Evolutionary conservation across 1,140 invertebrate species (phyloP), one percentile per base, ranked within the genome.

Genomic region (Agraylea sexmaculata): DNA sequence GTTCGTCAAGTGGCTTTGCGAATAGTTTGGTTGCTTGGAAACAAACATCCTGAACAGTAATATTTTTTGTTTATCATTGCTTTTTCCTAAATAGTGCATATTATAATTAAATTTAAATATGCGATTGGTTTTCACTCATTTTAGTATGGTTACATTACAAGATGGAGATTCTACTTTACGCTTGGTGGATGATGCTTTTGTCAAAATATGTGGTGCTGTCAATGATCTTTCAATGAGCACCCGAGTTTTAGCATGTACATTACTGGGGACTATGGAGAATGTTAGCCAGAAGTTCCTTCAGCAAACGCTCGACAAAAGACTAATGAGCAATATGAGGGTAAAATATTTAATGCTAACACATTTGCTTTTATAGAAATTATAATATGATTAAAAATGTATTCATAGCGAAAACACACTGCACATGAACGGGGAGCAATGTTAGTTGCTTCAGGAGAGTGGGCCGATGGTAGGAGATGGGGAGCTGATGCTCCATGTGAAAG

Each of bases 301-400:
- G 52, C 95, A 97, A 67, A 98, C 95, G 0, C 60, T 99, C 2
- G 94, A 99, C 56, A 99, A 99, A 63, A 96, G 97, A 56, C 69
- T 98, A n/a, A 98, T 98, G 84, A 94, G 80, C 45, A 92, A 90
- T 64, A 87, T 88, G 81, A 87, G 81, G 79, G 60, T 66, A 65
- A 44, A 65, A 46, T 40, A 40, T 17, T 11, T 15, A 33, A 23
- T 15, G 15, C 12, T 38, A 5, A 6, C 5, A 40, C 29, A 17
- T 22, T 13, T 21, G 15, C 11, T n/a, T 8, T 25, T 25, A 12
- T 8, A 25, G n/a, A 7, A 25, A 7, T 25, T 25, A 8, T 12
- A n/a, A n/a, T n/a, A n/a, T n/a, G n/a, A 18, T 21, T 37, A 31
- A 29, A 40, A 33, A 16, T 31, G 16, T 40, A 44, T 40, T 40